Evolutionary conservation across 2,888 invertebrate genomes (phyloP), one percentile per base, ranked within the genome.

Genomic region (Boloria euphrosyne): DNA sequence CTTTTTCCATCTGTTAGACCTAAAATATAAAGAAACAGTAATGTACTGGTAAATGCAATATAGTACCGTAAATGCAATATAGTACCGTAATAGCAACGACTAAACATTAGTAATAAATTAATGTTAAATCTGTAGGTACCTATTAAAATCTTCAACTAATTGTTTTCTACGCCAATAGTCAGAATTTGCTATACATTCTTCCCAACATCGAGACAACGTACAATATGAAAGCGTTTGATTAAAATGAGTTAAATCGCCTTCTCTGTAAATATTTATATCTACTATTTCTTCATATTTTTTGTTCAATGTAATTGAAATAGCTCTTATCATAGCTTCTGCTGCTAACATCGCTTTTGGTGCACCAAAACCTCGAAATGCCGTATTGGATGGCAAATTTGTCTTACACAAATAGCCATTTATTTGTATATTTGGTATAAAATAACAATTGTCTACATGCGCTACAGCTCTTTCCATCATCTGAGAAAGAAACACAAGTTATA

Each of bases 351-450:
- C 97, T 83, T 98, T 97, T 0, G 98, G 98, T 0, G 95, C 97
- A 2, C 98, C 98, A 78, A 98, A 98, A 2, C 97, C 98, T 78
- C 98, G 93, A 79, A 98, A 98, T 0, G 98, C 98, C 0, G 98
- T 98, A 81, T 97, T 98, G 0, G 98, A 97, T 0, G 97, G 95
- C 72, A 97, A 85, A 89, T 99, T 98, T 0, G 98, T 98, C 85
- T 95, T 96, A 81, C 98, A 98, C 7, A 95, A 90, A 80, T 94
- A 95, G 0, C 96, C 96, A 27, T 89, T 90, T 0, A 96, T 93
- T 73, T 94, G 93, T 0, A 95, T 87, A 73, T 95, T 95, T 7
- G 96, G 96, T 74, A 98, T 94, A 73, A 92, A 93, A 84, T 98
- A 98, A 16, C 96, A 93, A 83, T 98, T 98, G 80, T 96, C 96